These are phyloP conservation scores for Coptodon bakossiorum DNA, from an alignment of 2,113 vertebrate species.

Conservation along the genomic window DNA sequence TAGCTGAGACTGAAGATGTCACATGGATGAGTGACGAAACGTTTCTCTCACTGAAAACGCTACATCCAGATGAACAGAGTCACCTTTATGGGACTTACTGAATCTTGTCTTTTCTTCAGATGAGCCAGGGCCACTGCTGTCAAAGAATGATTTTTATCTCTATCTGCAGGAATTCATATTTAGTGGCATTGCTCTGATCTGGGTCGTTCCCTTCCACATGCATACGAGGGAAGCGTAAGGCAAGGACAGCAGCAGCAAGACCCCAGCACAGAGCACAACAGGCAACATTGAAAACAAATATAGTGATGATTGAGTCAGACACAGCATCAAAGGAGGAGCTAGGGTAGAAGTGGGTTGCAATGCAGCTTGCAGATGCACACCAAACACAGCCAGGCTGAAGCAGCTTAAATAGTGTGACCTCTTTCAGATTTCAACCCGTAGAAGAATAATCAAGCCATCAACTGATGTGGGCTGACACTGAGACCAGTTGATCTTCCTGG, in stretches of 20 bases:
- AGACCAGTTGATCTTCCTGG: background rate
- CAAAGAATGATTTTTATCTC: background rate
- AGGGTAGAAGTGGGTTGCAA: background rate
- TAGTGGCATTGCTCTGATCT: background rate
- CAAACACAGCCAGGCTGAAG: background rate
- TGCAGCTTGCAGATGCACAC: background rate
- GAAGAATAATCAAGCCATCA: background rate
- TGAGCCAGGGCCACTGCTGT: background rate
- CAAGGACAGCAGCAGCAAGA: background rate
- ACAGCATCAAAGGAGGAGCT: background rate
- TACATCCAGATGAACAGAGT: background rate
- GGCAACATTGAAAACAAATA: background rate
- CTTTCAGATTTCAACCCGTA: background rate
- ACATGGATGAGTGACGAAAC: too few species aligned
- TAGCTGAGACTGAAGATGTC: too few species aligned
- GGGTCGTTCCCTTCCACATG: background rate
- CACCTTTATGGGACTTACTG: background rate
- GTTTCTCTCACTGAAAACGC: too few species aligned
- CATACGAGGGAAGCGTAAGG: accelerated
- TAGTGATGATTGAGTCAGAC: background rate
- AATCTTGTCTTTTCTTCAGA: background rate
- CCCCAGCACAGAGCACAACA: background rate
- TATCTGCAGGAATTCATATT: background rate
- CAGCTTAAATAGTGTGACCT: background rate
- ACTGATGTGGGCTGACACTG: background rate